Evolutionary conservation across 1,140 invertebrate genomes (phyloP).

Genomic region (Drosophila aff.): DNA sequence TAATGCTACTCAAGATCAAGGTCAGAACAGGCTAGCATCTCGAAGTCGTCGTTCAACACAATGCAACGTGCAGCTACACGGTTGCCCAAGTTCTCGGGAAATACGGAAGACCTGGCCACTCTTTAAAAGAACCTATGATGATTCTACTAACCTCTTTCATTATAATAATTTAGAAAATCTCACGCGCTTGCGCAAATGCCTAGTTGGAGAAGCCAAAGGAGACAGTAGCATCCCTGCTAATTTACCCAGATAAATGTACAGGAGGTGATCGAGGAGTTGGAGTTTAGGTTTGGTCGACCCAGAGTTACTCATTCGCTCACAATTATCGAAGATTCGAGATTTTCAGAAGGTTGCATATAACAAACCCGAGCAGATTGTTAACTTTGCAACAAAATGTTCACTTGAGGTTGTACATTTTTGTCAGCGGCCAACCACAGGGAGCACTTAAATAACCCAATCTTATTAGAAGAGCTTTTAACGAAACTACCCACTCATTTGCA

Average conservation of each 20-base stretch:
- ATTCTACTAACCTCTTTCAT: not conserved
- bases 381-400: not conserved
- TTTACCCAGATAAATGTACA: not conserved
- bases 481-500: conserved; percentile 7
- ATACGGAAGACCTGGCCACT: not conserved
- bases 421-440: not conserved
- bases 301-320: not conserved
- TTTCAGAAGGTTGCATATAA: not conserved
- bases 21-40: too few species aligned
- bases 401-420: too few species aligned
- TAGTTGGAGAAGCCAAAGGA: too few species aligned
- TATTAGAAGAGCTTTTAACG: conserved; percentile 13
- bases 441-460: not conserved
- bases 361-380: conserved; percentile 1
- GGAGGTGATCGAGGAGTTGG: too few species aligned
- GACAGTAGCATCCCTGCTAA: not conserved
- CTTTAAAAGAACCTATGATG: not conserved
- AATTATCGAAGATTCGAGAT: not conserved
- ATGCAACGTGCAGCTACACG: too few species aligned
- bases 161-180: not conserved
- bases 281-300: not conserved
- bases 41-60: too few species aligned
- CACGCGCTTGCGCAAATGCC: not conserved
- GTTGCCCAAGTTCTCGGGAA: not conserved
- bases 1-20: too few species aligned